These are phyloP conservation scores for Pogoniulus pusillus DNA, from an alignment of 2,797 vertebrate genomes.

Conservation along the genomic window DNA sequence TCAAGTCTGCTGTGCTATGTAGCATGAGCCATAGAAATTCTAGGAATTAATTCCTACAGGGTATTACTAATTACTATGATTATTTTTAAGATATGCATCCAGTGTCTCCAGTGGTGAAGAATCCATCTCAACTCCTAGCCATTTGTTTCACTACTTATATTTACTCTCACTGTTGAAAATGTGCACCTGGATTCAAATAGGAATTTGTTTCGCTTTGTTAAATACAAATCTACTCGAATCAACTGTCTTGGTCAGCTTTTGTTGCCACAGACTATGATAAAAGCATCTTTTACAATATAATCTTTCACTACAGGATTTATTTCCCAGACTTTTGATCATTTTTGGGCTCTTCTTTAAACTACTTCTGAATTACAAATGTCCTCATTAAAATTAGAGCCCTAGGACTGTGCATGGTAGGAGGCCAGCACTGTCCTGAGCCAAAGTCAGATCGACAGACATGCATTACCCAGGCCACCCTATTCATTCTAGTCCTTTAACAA, in stretches of 20 bases:
- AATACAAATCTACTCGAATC: background rate
- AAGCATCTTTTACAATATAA: background rate
- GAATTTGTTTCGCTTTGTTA: background rate
- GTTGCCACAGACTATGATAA: background rate
- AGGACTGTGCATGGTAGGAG: background rate
- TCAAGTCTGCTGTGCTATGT: background rate
- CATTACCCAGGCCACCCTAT: background rate
- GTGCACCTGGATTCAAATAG: background rate
- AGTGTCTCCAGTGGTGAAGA: background rate
- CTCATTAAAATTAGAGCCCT: background rate
- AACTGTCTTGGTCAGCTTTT: background rate
- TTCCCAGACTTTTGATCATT: background rate
- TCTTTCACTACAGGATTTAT: background rate
- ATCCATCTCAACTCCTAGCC: background rate
- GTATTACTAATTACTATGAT: background rate
- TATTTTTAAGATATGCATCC: slow-evolving; percentile 6
- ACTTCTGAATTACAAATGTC: background rate
- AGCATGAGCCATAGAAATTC: background rate
- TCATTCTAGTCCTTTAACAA: background rate
- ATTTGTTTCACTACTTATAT: background rate
- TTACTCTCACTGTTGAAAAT: background rate
- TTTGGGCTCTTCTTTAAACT: background rate
- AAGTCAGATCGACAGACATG: background rate
- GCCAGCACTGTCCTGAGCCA: background rate
- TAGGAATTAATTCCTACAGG: background rate